Base-by-base conservation (phyloP, 2,113 vertebrate genomes). In the Delphinapterus leucas region DNA sequence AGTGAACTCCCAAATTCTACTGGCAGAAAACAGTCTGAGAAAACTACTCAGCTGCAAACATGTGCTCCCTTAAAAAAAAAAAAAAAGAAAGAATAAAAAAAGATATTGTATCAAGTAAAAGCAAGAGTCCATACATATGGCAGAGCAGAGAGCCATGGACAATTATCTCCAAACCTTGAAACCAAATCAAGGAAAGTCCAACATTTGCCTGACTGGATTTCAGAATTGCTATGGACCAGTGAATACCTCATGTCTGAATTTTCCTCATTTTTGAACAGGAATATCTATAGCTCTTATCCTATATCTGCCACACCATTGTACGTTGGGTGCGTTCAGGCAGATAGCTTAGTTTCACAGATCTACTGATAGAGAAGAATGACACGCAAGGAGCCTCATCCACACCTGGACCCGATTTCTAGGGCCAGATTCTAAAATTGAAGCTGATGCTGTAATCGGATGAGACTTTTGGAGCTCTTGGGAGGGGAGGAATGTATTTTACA, bases 401-500 rank as follows among this genome's bases (percentile, higher is more conserved):
- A 14, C 13, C 53, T 9, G 38, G 14, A 21, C 47, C 65, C 9
- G 21, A 70, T 63, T 70, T n/a, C 3, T 18, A 17, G 47, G 6
- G 9, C 4, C 26, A 18, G 61, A 44, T 23, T 83, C 49, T 76
- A 65, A n/a, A 53, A 73, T 36, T 58, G 44, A 23, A 76, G 21
- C 33, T 18, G 53, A 60, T 41, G 23, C 21, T 20, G 8, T 44
- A 21, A 13, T 14, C 21, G 23, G 63, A 18, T 38, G 31, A 93
- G 47, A 26, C 10, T 15, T 28, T 5, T 14, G 31, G 70, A 79
- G 36, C 38, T n/a, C 38, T 53, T 20, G 36, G 38, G 36, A 41
- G n/a, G 0, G 7, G 8, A 8, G 15, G n/a, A 8, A 1, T 26
- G 4, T 49, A 21, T 11, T 21, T 28, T 33, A 31, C 20, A 21